Evolutionary conservation across 1,140 invertebrate genomes (phyloP), one percentile per base, ranked within the genome.

Genomic region (Cydia strobilella): DNA sequence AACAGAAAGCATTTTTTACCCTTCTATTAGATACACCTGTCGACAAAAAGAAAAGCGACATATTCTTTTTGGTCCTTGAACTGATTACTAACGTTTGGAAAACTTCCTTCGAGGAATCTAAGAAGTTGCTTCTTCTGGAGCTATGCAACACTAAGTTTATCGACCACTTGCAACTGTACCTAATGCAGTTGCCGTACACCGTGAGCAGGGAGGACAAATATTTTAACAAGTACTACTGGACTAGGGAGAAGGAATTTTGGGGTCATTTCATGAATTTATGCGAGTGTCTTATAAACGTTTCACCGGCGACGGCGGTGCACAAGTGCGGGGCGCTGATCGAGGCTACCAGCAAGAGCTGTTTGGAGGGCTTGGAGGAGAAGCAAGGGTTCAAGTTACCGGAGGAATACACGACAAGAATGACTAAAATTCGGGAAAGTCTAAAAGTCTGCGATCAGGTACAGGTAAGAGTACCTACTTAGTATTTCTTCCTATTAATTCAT

Each of bases 151-250:
- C 86, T 0, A 78, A 86, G 31, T 94, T 93, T 80, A 84, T 93
- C 13, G 65, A 78, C 15, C 79, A 79, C 25, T 79, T 93, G 13
- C 75, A 81, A 25, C 80, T 77, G 13, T 93, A 91, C 82, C 76
- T 93, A 42, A 84, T 86, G 76, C 78, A 88, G 35, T 80, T 94
- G 63, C 88, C 88, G 12, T 91, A 90, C 51, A 76, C 81, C 6
- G 76, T 80, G 10, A 73, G 62, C 39, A 84, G 84, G 12, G 54
- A 77, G 2, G 65, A 81, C 27, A 90, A 90, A 65, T 83, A 76
- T 23, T 75, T 89, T 39, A 86, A 92, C 63, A 80, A 82, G 48
- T 77, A 76, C 66, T 94, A 93, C 63, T 94, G 93, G 93, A 83
- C 84, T 9, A 80, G 91, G 72, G 78, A 81, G 79, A 80, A 81